Evolutionary conservation across 2,797 vertebrate species (phyloP).

Genomic region (Telmatherina bonti): DNA sequence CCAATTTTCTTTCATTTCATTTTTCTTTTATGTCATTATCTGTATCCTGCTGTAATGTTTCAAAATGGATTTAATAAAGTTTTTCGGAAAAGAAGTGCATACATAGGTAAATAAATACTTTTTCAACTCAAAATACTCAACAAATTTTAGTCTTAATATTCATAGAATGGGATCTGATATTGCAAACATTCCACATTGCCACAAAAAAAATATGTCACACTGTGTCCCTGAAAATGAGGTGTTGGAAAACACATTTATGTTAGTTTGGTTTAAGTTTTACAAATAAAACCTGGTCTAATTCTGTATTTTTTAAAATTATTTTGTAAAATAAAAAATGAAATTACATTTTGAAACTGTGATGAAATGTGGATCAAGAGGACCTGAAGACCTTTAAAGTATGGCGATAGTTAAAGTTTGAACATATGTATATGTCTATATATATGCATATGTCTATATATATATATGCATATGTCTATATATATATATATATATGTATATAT

Average conservation of each 20-base stretch:
- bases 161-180: not conserved
- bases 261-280: slow-evolving; percentile 24
- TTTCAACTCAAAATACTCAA: too few relatives aligned
- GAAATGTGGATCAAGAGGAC: slow-evolving; percentile 20
- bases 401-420: not conserved
- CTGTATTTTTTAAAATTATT: slow-evolving; percentile 56
- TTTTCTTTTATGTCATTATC: too few relatives aligned
- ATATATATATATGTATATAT: too few relatives aligned
- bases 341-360: slow-evolving; percentile 40
- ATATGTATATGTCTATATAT: too few relatives aligned
- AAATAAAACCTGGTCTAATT: slow-evolving; percentile 21
- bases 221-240: not conserved
- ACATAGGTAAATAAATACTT: too few relatives aligned
- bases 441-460: too few relatives aligned
- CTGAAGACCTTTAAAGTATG: not conserved
- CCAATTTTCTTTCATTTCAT: too few relatives aligned
- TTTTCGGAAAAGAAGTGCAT: too few relatives aligned
- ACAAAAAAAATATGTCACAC: not conserved
- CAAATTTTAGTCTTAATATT: not conserved
- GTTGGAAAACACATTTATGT: not conserved
- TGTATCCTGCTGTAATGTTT: too few relatives aligned
- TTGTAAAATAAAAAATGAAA: slow-evolving; percentile 65
- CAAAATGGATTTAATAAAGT: too few relatives aligned
- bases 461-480: too few relatives aligned
- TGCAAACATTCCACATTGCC: too few relatives aligned